A percentile compares a stretch with the other conserved stretches of the same genome.
These are phyloP conservation scores for Euschistus heros DNA, from an alignment of 1,140 invertebrate species.

Conservation along the genomic window DNA sequence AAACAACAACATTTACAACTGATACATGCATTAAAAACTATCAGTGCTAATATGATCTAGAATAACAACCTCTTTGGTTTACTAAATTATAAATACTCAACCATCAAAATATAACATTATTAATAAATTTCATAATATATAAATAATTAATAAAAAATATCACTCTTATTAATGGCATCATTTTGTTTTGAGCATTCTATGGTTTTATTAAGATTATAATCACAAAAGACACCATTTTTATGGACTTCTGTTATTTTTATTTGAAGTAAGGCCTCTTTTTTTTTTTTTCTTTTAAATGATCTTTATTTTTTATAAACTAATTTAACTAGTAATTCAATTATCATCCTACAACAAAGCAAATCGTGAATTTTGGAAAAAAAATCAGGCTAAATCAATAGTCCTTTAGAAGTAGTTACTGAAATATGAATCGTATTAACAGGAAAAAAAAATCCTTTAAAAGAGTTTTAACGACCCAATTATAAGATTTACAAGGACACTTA, in stretches of 20 bases:
- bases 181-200: conserved; percentile 5
- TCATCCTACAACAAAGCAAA: background rate
- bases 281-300: background rate
- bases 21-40: background rate
- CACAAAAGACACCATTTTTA: background rate
- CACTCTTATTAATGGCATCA: conserved; percentile 4
- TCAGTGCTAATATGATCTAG: background rate
- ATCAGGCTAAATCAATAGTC: background rate
- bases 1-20: conserved; percentile 1
- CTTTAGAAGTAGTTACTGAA: background rate
- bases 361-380: background rate
- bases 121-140: conserved; percentile 10
- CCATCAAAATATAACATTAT: conserved; percentile 4
- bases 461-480: background rate
- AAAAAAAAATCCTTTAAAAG: background rate
- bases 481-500: too few species aligned
- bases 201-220: background rate
- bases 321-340: background rate
- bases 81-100: conserved; percentile 4
- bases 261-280: background rate
- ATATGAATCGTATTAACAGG: background rate
- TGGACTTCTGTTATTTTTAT: background rate
- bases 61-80: conserved; percentile 8
- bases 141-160: conserved; percentile 9
- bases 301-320: background rate